A percentile compares a stretch with the other conserved stretches of the same genome.
Evolutionary conservation across 2,113 vertebrate species (phyloP).

Genomic region (Meles meles): DNA sequence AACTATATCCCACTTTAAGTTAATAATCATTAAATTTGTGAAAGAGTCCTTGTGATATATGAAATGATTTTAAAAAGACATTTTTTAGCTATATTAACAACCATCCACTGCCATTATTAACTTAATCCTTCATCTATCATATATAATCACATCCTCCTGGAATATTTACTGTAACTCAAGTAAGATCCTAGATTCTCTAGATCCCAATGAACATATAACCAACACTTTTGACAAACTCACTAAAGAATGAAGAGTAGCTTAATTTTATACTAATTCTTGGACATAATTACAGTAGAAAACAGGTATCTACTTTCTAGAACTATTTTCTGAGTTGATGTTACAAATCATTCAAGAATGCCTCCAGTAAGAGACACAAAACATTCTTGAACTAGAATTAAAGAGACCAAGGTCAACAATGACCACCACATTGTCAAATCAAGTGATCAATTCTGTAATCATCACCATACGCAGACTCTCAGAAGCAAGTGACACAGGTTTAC

Average conservation of each 20-base stretch:
- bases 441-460: neutral
- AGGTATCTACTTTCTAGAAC: neutral
- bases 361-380: neutral
- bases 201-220: neutral
- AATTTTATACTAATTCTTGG: neutral
- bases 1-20: neutral
- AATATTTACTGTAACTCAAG: conserved; percentile 3
- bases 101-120: neutral
- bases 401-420: neutral
- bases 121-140: neutral
- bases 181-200: neutral
- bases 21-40: neutral
- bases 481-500: neutral
- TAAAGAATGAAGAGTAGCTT: neutral
- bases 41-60: neutral
- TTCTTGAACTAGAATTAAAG: neutral
- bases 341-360: neutral
- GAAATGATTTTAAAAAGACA: neutral
- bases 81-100: neutral
- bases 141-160: neutral
- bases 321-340: neutral
- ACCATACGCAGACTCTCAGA: neutral
- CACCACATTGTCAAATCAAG: neutral
- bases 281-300: neutral
- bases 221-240: neutral